Evolutionary conservation across 2,113 vertebrate genomes (phyloP), one percentile per base, ranked within the genome.

Genomic region (Rana temporaria): DNA sequence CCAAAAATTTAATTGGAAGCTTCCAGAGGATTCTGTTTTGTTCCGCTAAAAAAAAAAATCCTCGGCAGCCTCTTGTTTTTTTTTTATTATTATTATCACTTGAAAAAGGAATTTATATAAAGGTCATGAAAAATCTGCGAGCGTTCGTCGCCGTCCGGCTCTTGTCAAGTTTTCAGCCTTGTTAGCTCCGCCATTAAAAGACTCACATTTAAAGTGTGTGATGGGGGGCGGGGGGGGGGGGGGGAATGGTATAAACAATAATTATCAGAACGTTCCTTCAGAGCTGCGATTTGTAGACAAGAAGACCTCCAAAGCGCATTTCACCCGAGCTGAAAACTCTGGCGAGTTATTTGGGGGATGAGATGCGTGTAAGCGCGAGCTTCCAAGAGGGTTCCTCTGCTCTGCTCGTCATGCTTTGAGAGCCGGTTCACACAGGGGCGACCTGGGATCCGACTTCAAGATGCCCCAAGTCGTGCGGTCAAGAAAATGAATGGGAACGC

Each of bases 1-100:
- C 77, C 77, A 79, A 79, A 66, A 67, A 57, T 68, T 68, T 79
- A 79, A 79, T 79, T 79, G 77, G 64, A 78, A 78, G 56, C 42
- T 78, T 78, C 62, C 26, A 78, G 34, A 38, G 53, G 34, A 68
- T 59, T 55, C 48, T 68, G 77, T 68, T 42, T 42, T 68, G 77
- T 67, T 68, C 19, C 34, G 53, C 24, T 68, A 11, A 57, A n/a
- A n/a, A n/a, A n/a, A n/a, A n/a, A n/a, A 55, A 68, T 57, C 19
- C 30, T 34, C 26, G 0, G 48, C n/a, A 11, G 52, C n/a, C 17
- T 1, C 26, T 3, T n/a, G n/a, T 38, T 19, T n/a, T 63, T n/a
- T 9, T 56, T 56, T 32, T 68, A 20, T 38, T 56, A 22, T 67
- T 57, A 79, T 38, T 79, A 22, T 68, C 63, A 55, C 64, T 68